These are phyloP conservation scores for Halocynthia aurantium DNA, from an alignment of 23 tunicate species.

Conservation along the genomic window DNA sequence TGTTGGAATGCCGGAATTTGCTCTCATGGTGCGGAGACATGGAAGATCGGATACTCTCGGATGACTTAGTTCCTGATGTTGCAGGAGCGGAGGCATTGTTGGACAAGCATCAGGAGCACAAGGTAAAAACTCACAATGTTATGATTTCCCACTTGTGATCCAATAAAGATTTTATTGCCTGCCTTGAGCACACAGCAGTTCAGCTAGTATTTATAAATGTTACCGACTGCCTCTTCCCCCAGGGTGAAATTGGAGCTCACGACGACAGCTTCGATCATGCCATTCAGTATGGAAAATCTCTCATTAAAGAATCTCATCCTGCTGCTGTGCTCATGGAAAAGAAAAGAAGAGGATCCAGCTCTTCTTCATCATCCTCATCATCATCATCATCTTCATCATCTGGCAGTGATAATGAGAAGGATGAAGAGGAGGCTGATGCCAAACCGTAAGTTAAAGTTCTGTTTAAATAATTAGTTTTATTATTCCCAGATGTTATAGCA, in stretches of 20 bases:
- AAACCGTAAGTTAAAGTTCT: background rate
- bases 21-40: slow-evolving; percentile 55
- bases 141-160: too few species aligned
- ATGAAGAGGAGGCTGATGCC: slow-evolving; percentile 19
- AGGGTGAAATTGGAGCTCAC: slow-evolving; percentile 87
- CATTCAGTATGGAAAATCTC: slow-evolving; percentile 30
- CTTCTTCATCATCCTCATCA: too few species aligned
- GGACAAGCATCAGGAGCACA: slow-evolving; percentile 85
- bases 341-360: background rate
- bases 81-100: slow-evolving; percentile 63
- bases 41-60: slow-evolving; percentile 47
- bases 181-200: too few species aligned
- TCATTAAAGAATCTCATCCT: slow-evolving; percentile 38
- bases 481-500: too few species aligned
- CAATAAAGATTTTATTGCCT: too few species aligned
- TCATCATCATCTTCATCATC: slow-evolving; percentile 53
- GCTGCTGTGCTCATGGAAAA: slow-evolving; percentile 9
- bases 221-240: background rate
- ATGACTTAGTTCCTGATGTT: slow-evolving; percentile 56
- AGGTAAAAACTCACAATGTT: slow-evolving; percentile 13
- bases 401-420: slow-evolving; percentile 3
- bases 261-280: slow-evolving; percentile 46
- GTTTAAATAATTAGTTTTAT: too few species aligned
- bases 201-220: too few species aligned
- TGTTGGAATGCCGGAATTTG: slow-evolving; percentile 60